These are phyloP conservation scores for Hormiphora californensis DNA, from an alignment of 37 sponge, comb jelly and placozoan genomes.

Conservation along the genomic window DNA sequence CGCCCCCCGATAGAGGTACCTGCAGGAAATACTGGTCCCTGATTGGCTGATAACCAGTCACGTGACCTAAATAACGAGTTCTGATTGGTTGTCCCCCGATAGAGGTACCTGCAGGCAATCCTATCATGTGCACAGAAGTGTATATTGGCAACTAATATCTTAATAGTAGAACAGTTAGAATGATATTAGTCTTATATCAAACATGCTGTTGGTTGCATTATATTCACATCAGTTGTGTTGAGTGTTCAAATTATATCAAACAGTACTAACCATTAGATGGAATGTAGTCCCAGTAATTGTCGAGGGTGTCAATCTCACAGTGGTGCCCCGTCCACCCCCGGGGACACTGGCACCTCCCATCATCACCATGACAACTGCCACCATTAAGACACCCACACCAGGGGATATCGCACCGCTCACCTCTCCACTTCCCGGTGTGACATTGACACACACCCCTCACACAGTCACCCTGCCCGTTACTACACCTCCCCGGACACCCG, in stretches of 20 bases:
- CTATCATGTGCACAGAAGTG: too few species aligned
- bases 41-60: too few species aligned
- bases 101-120: too few species aligned
- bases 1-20: not conserved
- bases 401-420: not conserved
- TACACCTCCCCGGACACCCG: not conserved
- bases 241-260: not conserved
- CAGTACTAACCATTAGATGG: not conserved
- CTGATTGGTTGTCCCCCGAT: too few species aligned
- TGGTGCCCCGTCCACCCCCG: not conserved
- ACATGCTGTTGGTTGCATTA: too few species aligned
- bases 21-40: not conserved
- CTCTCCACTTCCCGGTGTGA: constrained; percentile 5
- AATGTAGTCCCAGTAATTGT: not conserved
- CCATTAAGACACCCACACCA: not conserved
- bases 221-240: too few species aligned
- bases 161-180: too few species aligned
- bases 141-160: too few species aligned
- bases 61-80: too few species aligned
- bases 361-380: not conserved
- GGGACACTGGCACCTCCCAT: not conserved
- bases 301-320: not conserved
- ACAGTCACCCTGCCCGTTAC: constrained; percentile 22
- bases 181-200: too few species aligned
- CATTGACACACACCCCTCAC: not conserved